These are phyloP conservation scores for Mesaphorura yosii DNA, from an alignment of 1,140 invertebrate genomes.

Conservation along the genomic window DNA sequence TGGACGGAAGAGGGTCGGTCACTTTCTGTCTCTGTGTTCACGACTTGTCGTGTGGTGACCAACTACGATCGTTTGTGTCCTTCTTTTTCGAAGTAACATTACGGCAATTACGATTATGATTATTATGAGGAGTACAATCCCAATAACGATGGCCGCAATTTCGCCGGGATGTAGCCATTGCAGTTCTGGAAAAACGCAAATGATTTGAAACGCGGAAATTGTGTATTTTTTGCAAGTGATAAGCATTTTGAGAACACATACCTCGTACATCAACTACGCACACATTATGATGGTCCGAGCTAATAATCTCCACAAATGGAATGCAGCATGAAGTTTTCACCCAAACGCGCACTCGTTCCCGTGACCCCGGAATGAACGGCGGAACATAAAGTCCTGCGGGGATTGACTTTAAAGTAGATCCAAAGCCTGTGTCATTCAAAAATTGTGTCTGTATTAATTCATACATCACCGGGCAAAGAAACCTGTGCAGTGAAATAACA, in stretches of 20 bases:
- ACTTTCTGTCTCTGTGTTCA: too few species aligned
- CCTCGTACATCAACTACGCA: constrained; percentile 27
- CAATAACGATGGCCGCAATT: constrained; percentile 22
- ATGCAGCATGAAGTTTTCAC: constrained; percentile 21
- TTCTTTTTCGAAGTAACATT: constrained; percentile 11
- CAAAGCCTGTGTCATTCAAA: constrained; percentile 2
- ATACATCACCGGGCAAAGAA: neutral
- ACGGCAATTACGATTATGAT: constrained; percentile 16
- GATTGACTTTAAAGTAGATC: constrained; percentile 5
- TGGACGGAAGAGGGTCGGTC: too few species aligned
- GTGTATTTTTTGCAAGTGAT: neutral
- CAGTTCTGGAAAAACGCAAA: constrained; percentile 15
- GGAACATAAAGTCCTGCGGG: constrained; percentile 15
- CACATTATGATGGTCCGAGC: constrained; percentile 5
- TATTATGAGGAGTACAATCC: constrained; percentile 12
- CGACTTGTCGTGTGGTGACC: too few species aligned
- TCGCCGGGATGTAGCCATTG: constrained; percentile 26
- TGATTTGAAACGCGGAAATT: neutral
- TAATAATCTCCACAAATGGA: constrained; percentile 18
- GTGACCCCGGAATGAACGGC: constrained; percentile 11
- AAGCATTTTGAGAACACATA: neutral
- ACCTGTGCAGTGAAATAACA: neutral
- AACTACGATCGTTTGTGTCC: constrained; percentile 2
- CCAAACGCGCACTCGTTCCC: constrained; percentile 16
- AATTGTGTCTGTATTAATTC: neutral